phyloP scores from a whole-genome alignment of 2,888 invertebrate species.

The Macropis europaea region DNA sequence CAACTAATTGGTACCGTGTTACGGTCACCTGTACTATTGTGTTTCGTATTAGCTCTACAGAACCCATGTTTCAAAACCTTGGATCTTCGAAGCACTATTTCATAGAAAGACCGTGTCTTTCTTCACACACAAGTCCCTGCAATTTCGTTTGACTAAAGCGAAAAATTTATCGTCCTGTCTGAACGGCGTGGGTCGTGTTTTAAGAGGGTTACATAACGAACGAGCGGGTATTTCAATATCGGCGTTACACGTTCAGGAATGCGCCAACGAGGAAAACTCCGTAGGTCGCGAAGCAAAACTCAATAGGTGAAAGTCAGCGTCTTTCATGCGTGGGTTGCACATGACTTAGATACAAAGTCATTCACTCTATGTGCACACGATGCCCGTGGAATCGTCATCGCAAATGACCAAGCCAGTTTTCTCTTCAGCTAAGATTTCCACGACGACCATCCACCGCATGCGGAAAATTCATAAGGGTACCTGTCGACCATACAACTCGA shows the following conservation, averaged over 20 bases:
- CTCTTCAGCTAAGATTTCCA: too few relatives aligned
- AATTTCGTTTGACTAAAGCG: too few relatives aligned
- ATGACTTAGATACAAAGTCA: slow-evolving; percentile 25
- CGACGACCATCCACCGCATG: too few relatives aligned
- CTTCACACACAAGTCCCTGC: too few relatives aligned
- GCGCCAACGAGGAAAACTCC: slow-evolving; percentile 20
- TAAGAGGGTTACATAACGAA: slow-evolving; percentile 15
- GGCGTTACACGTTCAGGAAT: slow-evolving; percentile 32
- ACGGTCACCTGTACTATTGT: too few relatives aligned
- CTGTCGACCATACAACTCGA: too few relatives aligned
- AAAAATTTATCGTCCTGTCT: neutral
- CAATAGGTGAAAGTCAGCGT: slow-evolving; percentile 59
- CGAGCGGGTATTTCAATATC: slow-evolving; percentile 15
- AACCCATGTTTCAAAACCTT: too few relatives aligned
- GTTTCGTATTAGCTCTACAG: too few relatives aligned
- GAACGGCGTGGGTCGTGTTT: neutral
- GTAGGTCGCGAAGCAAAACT: slow-evolving; percentile 31
- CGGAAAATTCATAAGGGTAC: too few relatives aligned
- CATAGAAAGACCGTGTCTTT: too few relatives aligned
- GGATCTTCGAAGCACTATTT: too few relatives aligned
- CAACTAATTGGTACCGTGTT: too few relatives aligned
- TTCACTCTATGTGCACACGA: slow-evolving; percentile 21
- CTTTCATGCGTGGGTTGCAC: slow-evolving; percentile 56
- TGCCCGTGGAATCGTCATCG: slow-evolving; percentile 7
- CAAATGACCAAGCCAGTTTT: neutral